phyloP scores from a whole-genome alignment of 2,888 invertebrate species.

The Cylindroiulus punctatus region DNA sequence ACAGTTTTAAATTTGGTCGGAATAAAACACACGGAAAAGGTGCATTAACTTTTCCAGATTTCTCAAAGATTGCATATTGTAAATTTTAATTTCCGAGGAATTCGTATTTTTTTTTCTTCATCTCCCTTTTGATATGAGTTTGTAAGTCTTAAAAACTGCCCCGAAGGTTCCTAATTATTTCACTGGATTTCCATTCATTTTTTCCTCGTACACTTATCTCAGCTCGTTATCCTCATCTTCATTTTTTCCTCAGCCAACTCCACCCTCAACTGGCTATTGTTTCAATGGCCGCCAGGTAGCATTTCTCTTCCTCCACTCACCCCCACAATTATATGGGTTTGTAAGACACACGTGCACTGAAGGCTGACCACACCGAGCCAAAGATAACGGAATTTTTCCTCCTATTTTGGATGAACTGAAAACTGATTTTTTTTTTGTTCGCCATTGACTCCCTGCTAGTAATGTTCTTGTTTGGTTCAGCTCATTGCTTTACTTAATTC shows the following conservation, averaged over 20 bases:
- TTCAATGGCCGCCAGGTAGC: conserved; percentile 43
- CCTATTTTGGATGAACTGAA: conserved; percentile 26
- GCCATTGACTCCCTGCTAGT: background rate
- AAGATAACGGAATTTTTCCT: conserved; percentile 47
- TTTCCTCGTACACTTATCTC: conserved; percentile 47
- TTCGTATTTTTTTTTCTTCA: conserved; percentile 8
- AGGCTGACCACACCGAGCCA: conserved; percentile 44
- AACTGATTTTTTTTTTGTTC: conserved; percentile 14
- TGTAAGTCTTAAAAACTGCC: background rate
- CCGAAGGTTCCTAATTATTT: conserved; percentile 35
- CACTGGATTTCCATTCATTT: conserved; percentile 45
- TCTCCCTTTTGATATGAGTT: background rate
- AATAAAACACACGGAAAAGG: conserved; percentile 17
- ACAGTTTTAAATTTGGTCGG: conserved; percentile 5
- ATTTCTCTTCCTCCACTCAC: conserved; percentile 47
- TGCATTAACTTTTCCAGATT: conserved; percentile 44
- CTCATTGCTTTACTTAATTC: conserved; percentile 42
- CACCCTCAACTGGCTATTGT: conserved; percentile 47
- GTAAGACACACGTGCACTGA: conserved; percentile 51
- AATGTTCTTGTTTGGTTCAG: conserved; percentile 16
- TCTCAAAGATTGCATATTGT: conserved; percentile 7
- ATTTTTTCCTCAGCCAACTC: conserved; percentile 41
- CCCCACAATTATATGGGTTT: conserved; percentile 51
- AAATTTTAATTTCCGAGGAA: conserved; percentile 39
- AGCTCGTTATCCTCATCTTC: conserved; percentile 47